Conservation (phyloP, 1,140 invertebrate species). For the Ips nitidus region DNA sequence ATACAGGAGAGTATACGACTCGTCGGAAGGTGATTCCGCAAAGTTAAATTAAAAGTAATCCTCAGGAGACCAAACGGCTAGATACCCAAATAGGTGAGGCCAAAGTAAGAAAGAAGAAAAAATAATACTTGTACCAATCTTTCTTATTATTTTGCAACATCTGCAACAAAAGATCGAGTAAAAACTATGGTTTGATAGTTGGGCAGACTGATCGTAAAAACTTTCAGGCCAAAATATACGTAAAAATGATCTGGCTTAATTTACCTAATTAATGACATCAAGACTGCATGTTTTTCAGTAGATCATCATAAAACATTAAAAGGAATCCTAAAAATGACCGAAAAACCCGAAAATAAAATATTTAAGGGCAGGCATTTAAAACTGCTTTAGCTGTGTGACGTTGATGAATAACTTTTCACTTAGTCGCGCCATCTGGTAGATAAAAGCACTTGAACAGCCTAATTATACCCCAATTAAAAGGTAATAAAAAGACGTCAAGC, state of each 20-base stretch:
- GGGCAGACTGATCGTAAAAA: too few relatives aligned
- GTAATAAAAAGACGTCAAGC: conserved; percentile 17
- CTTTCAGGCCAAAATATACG: too few relatives aligned
- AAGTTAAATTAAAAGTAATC: too few relatives aligned
- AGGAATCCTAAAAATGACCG: neutral
- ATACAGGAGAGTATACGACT: too few relatives aligned
- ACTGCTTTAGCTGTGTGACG: conserved; percentile 6
- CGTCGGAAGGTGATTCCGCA: too few relatives aligned
- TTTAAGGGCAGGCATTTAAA: conserved; percentile 13
- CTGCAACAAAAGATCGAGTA: too few relatives aligned
- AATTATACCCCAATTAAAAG: conserved; percentile 21
- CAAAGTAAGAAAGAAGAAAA: too few relatives aligned
- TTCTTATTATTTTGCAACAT: too few relatives aligned
- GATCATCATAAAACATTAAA: neutral
- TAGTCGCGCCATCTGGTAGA: conserved; percentile 14
- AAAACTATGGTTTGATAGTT: too few relatives aligned
- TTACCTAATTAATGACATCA: neutral
- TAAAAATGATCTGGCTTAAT: neutral
- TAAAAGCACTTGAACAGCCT: conserved; percentile 14
- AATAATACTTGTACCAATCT: too few relatives aligned
- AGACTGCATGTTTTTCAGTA: neutral
- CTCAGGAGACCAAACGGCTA: too few relatives aligned
- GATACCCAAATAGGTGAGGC: too few relatives aligned
- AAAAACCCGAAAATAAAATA: conserved; percentile 14
- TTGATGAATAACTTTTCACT: conserved; percentile 24